These are phyloP conservation scores for Danaus chrysippus DNA, from an alignment of 2,888 invertebrate genomes.

Conservation along the genomic window DNA sequence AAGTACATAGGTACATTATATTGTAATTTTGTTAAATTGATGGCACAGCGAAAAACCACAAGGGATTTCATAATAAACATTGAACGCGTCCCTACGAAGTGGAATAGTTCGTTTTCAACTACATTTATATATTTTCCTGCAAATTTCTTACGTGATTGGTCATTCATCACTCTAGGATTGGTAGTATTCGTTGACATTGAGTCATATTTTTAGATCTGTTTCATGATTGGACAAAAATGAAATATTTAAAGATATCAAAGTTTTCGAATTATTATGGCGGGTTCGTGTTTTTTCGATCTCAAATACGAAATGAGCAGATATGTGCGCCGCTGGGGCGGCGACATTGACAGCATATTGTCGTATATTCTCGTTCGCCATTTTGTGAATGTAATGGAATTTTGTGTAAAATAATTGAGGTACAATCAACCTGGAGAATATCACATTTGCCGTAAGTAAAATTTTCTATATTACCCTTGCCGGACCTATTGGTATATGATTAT, in stretches of 20 bases:
- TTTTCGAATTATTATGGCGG: conserved; percentile 66
- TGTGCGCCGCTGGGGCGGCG: conserved; percentile 72
- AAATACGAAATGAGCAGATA: conserved; percentile 74
- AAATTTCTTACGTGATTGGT: conserved; percentile 31
- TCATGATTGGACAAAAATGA: conserved; percentile 19
- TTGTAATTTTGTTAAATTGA: too few species aligned
- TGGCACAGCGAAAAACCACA: too few species aligned
- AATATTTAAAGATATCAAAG: conserved; percentile 40
- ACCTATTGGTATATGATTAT: conserved; percentile 43
- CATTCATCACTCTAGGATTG: not conserved
- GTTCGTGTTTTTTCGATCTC: conserved; percentile 74
- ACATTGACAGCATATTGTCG: conserved; percentile 75
- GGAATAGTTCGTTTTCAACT: conserved; percentile 31
- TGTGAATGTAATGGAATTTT: conserved; percentile 67
- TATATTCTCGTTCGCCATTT: conserved; percentile 76
- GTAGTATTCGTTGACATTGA: conserved; percentile 32
- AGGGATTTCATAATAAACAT: not conserved
- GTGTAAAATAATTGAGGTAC: conserved; percentile 64
- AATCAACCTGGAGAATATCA: conserved; percentile 42
- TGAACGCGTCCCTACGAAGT: conserved; percentile 24
- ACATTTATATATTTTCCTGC: conserved; percentile 12
- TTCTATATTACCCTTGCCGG: conserved; percentile 42
- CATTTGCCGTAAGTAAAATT: conserved; percentile 57
- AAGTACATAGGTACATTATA: too few species aligned
- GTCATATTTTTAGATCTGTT: conserved; percentile 10